phyloP scores from a whole-genome alignment of 2,113 vertebrate species.

The Aptenodytes patagonicus region DNA sequence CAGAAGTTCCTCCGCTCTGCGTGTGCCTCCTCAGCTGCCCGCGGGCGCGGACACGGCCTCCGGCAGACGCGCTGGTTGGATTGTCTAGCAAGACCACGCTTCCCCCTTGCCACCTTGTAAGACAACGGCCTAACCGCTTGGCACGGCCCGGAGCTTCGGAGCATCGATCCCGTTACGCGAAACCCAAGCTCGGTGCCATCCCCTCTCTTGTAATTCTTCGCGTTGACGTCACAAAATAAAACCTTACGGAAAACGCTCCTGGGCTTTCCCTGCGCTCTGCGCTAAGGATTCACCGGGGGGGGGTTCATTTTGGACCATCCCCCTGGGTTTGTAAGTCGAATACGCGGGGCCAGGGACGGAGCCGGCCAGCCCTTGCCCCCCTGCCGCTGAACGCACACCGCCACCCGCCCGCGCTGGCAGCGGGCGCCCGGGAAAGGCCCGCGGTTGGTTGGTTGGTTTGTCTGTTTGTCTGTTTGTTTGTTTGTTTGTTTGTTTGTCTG shows the following conservation, averaged over 20 bases:
- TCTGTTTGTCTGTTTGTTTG: too few relatives aligned
- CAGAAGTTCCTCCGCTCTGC: background rate
- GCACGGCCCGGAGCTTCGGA: background rate
- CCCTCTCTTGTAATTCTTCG: background rate
- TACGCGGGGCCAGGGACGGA: too few relatives aligned
- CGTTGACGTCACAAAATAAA: background rate
- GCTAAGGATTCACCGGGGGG: accelerated
- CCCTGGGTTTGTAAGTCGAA: too few relatives aligned
- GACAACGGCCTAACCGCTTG: accelerated
- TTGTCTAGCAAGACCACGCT: background rate
- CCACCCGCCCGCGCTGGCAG: background rate
- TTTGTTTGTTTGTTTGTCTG: too few relatives aligned
- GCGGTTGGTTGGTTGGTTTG: too few relatives aligned
- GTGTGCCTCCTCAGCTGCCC: background rate
- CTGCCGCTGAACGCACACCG: accelerated
- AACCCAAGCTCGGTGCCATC: accelerated
- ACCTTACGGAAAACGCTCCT: accelerated
- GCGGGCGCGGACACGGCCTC: accelerated
- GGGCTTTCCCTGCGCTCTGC: background rate
- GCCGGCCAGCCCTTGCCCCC: background rate
- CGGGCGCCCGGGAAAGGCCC: accelerated
- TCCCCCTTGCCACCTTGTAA: background rate
- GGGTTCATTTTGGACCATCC: background rate
- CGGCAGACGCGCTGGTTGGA: accelerated
- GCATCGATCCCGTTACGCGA: accelerated